A percentile compares a stretch with the other conserved stretches of the same genome.
phyloP scores from a whole-genome alignment of 2,888 invertebrate genomes.

The Diadegma fenestrale region DNA sequence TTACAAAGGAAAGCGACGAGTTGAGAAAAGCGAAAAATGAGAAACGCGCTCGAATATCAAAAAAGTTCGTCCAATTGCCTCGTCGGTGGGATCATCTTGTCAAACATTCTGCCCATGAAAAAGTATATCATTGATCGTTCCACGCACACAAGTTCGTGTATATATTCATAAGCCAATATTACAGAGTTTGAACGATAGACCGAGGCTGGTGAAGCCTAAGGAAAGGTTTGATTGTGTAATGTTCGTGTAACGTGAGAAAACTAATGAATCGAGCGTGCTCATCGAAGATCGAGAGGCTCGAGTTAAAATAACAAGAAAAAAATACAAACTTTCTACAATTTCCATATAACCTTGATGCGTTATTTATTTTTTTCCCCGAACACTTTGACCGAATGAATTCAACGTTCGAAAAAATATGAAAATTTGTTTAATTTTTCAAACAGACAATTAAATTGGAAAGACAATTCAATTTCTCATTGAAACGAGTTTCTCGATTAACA shows the following conservation, averaged over 20 bases:
- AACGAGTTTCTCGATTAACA: background rate
- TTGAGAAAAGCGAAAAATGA: background rate
- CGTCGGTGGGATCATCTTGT: constrained; percentile 9
- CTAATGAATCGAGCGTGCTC: constrained; percentile 59
- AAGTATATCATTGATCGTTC: constrained; percentile 1
- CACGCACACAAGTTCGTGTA: background rate
- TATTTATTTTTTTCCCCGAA: constrained; percentile 50
- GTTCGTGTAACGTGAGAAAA: constrained; percentile 65
- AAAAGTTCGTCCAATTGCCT: background rate
- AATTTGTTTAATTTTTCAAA: too few species aligned
- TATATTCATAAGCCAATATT: constrained; percentile 24
- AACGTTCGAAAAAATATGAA: background rate
- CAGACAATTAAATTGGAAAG: too few species aligned
- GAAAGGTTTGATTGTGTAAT: constrained; percentile 54
- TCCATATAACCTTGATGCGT: constrained; percentile 67
- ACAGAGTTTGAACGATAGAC: constrained; percentile 16
- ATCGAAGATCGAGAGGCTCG: constrained; percentile 61
- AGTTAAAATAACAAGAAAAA: constrained; percentile 45
- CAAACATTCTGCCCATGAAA: constrained; percentile 16
- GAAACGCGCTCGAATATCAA: background rate
- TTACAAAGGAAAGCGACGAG: constrained; percentile 23
- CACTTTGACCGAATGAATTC: background rate
- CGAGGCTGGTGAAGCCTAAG: constrained; percentile 27
- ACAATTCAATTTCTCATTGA: too few species aligned
- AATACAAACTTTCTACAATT: constrained; percentile 69